Percentiles rank a stretch among this genome's conserved stretches.
Conservation (phyloP, 2,797 vertebrate species). For the Helarctos malayanus region DNA sequence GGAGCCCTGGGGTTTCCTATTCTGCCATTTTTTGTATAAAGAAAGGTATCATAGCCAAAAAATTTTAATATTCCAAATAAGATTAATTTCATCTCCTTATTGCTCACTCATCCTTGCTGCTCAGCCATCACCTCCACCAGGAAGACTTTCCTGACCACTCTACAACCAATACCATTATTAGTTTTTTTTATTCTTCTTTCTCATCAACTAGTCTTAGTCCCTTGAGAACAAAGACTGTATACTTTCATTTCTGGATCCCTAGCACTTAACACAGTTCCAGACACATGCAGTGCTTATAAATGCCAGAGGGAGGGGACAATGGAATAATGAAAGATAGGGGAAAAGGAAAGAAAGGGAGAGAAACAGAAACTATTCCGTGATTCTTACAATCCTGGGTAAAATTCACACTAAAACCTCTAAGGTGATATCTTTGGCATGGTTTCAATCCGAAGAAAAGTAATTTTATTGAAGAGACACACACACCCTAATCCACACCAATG, state of each 20-base stretch:
- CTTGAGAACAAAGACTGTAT: not conserved
- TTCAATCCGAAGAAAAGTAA: constrained; percentile 37
- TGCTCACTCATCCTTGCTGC: constrained; percentile 1
- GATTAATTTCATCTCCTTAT: constrained; percentile 44
- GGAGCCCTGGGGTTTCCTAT: not conserved
- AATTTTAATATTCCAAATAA: constrained; percentile 38
- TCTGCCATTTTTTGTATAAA: constrained; percentile 40
- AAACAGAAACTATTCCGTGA: not conserved
- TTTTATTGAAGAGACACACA: constrained; percentile 39
- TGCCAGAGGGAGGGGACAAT: not conserved
- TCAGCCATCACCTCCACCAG: constrained; percentile 12
- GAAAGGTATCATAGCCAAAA: not conserved
- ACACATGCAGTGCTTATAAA: constrained; percentile 21
- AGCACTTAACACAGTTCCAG: not conserved
- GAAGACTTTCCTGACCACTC: constrained; percentile 22
- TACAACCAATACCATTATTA: not conserved
- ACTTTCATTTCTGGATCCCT: constrained; percentile 23
- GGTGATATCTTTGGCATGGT: not conserved
- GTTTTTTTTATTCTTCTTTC: constrained; percentile 31
- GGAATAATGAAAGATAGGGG: not conserved
- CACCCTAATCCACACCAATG: constrained; percentile 5
- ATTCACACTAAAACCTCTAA: constrained; percentile 49
- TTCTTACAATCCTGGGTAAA: constrained; percentile 51
- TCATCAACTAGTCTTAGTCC: constrained; percentile 59
- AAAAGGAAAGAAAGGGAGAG: not conserved